phyloP scores from a whole-genome alignment of 2,888 invertebrate genomes.

The Blera fallax region DNA sequence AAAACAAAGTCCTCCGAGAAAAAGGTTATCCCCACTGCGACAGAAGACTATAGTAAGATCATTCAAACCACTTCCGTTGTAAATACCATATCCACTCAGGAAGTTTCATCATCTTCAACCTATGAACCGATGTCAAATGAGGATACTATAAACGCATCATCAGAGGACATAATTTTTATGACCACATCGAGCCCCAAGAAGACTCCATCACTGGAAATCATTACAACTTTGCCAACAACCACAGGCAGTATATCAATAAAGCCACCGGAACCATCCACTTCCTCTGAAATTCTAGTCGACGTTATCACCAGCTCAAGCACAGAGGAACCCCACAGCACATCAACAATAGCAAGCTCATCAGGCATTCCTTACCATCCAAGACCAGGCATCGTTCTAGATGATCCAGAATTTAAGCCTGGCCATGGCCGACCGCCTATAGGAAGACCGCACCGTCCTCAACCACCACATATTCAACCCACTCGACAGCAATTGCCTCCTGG shows the following conservation, averaged over 20 bases:
- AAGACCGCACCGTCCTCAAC: conserved; percentile 76
- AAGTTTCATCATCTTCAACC: conserved; percentile 76
- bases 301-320: conserved; percentile 59
- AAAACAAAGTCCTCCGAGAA: conserved; percentile 75
- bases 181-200: conserved; percentile 76
- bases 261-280: conserved; percentile 37
- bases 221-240: background rate
- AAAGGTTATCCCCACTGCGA: conserved; percentile 78
- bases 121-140: conserved; percentile 79
- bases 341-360: conserved; percentile 73
- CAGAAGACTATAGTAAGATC: conserved; percentile 76
- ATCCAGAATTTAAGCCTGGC: conserved; percentile 89
- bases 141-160: conserved; percentile 76
- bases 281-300: conserved; percentile 23
- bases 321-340: conserved; percentile 46
- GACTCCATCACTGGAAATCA: conserved; percentile 77
- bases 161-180: conserved; percentile 80
- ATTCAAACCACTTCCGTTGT: conserved; percentile 79
- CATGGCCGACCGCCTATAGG: conserved; percentile 76
- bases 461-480: conserved; percentile 81
- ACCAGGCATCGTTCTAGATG: conserved; percentile 93
- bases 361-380: conserved; percentile 86
- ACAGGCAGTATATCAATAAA: conserved; percentile 61
- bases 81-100: conserved; percentile 72
- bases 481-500: conserved; percentile 82